Percentiles rank a stretch among this genome's conserved stretches.
phyloP scores from a whole-genome alignment of 1,140 invertebrate species.

The Orussus abietinus region DNA sequence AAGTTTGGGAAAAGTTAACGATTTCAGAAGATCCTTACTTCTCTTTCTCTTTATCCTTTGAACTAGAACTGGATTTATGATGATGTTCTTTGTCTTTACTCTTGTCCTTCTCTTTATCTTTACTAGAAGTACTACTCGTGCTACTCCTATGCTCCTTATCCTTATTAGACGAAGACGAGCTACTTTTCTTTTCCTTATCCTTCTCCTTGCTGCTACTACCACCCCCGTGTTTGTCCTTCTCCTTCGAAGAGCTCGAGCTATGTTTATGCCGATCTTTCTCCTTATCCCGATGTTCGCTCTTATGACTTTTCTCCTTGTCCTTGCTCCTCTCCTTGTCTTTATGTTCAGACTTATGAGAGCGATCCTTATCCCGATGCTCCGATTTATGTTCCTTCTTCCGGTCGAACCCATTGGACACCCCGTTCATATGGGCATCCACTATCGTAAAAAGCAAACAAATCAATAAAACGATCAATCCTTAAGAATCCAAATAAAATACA shows the following conservation, averaged over 20 bases:
- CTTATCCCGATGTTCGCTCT: conserved; percentile 44
- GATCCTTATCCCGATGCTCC: conserved; percentile 61
- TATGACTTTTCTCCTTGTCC: conserved; percentile 48
- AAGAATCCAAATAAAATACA: too few species aligned
- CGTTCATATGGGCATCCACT: conserved; percentile 63
- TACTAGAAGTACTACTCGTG: conserved; percentile 63
- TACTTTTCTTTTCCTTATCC: conserved; percentile 42
- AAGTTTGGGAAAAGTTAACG: too few species aligned
- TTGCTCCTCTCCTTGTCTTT: conserved; percentile 50
- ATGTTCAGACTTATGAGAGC: conserved; percentile 53
- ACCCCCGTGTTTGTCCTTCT: conserved; percentile 46
- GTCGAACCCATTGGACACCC: conserved; percentile 66
- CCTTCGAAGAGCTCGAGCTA: conserved; percentile 41
- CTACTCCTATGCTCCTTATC: conserved; percentile 61
- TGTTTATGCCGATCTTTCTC: conserved; percentile 41
- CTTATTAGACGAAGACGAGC: conserved; percentile 49
- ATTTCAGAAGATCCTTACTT: conserved; percentile 18
- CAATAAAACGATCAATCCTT: too few species aligned
- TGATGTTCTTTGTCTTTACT: conserved; percentile 41
- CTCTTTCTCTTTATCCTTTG: conserved; percentile 45
- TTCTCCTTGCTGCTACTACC: conserved; percentile 31
- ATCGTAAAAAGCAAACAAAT: too few species aligned
- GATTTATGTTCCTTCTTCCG: conserved; percentile 69
- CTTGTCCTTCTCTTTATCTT: conserved; percentile 49
- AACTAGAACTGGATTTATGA: conserved; percentile 43